Evolutionary conservation across 2,888 invertebrate species (phyloP), one percentile per base, ranked within the genome.

Genomic region (Callinectes sapidus): DNA sequence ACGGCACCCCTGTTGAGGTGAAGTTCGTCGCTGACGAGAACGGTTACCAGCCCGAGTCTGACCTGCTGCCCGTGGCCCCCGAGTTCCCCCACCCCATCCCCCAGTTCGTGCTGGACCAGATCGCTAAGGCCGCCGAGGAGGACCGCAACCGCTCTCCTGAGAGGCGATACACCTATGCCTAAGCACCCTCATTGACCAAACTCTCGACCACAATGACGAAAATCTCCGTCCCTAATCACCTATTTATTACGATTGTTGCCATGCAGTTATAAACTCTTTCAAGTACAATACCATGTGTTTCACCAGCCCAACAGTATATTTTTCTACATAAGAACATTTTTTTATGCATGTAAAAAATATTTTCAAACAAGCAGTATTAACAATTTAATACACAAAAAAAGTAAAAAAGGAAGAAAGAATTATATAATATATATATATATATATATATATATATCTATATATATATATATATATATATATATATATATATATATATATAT

Each of bases 21-120:
- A 55, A 61, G 61, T 91, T 42, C 48, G 91, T 91, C 32, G 91
- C 91, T 28, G 92, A 92, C 89, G 92, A 61, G 61, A 85, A 85
- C 39, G 91, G 91, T 10, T 90, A 66, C 91, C 91, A 91, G 91
- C 91, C 91, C 28, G 39, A 91, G 71, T 55, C 61, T 32, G 87
- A 55, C 87, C 86, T 42, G 42, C 91, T 91, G 55, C 91, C 91
- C 39, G 87, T 87, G 91, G 91, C 91, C 39, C 91, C 91, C 3
- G 91, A 91, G 87, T 91, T 91, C 91, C 91, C 91, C 42, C 91
- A 91, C 91, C 87, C 87, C 10, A 91, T 91, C 71, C 91, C 91
- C 28, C 87, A 91, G 89, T 91, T 91, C 91, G 91, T 91, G 42
- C 88, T 91, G 54, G 91, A 89, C 89, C 91, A 91, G 91, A 91